phyloP scores from a whole-genome alignment of 64 coral and sea anemone genomes.

The Acropora tenuis region DNA sequence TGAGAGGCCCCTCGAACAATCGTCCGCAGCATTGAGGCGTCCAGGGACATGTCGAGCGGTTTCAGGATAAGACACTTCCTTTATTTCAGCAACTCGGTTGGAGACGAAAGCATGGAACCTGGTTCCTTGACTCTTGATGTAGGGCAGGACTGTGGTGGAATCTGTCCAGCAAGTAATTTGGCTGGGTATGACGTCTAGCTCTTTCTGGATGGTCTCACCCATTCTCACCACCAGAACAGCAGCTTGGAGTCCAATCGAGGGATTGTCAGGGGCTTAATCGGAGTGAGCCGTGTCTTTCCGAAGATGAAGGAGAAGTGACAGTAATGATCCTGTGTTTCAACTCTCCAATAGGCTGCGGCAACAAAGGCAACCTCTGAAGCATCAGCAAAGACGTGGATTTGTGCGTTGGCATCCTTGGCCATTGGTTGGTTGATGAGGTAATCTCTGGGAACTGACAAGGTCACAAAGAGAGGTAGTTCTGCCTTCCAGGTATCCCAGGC shows the following conservation, averaged over 20 bases:
- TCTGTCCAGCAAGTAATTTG: slow-evolving; percentile 54
- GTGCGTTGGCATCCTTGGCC: not conserved
- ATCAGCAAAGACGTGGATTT: slow-evolving; percentile 65
- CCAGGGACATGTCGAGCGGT: slow-evolving; percentile 50
- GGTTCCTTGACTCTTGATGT: slow-evolving; percentile 45
- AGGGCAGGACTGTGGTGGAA: slow-evolving; percentile 35
- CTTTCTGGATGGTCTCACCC: slow-evolving; percentile 27
- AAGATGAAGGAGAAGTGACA: slow-evolving; percentile 61
- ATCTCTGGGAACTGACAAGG: slow-evolving; percentile 41
- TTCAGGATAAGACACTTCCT: slow-evolving; percentile 20
- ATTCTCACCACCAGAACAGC: slow-evolving; percentile 49
- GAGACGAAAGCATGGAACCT: slow-evolving; percentile 63
- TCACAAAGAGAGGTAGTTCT: slow-evolving; percentile 27
- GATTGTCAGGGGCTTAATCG: slow-evolving; percentile 56
- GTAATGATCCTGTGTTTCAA: slow-evolving; percentile 21
- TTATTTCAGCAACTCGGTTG: slow-evolving; percentile 54
- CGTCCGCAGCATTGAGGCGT: slow-evolving; percentile 40
- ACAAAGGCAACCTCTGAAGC: slow-evolving; percentile 56
- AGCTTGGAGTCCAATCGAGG: slow-evolving; percentile 65
- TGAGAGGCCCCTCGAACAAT: slow-evolving; percentile 32
- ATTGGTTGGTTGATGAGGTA: not conserved
- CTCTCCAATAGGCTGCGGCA: slow-evolving; percentile 21
- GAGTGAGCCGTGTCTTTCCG: slow-evolving; percentile 53
- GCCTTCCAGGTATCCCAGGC: slow-evolving; percentile 41
- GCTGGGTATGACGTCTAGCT: slow-evolving; percentile 17